Percentiles rank a stretch among this genome's conserved stretches.
Conservation (phyloP, 2,888 invertebrate genomes). For the Dasypolia templi region DNA sequence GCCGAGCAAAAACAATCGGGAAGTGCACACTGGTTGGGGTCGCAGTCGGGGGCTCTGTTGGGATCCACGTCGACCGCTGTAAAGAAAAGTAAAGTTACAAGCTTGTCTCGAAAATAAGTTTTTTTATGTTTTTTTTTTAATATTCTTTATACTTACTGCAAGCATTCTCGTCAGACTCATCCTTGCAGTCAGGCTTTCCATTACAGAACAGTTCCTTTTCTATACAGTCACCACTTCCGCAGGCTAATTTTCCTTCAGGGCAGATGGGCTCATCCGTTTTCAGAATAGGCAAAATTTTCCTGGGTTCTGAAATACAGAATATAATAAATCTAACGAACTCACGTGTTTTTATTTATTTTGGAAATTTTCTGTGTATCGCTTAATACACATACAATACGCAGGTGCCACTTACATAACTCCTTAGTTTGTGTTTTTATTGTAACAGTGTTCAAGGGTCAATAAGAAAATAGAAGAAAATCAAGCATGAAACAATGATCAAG, state of each 20-base stretch:
- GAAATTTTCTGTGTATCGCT: conserved; percentile 32
- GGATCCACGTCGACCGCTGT: conserved; percentile 97
- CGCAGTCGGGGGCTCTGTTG: conserved; percentile 97
- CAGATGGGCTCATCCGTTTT: conserved; percentile 98
- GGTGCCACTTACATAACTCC: conserved; percentile 68
- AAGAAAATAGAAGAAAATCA: conserved; percentile 74
- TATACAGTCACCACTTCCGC: conserved; percentile 97
- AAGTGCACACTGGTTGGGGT: conserved; percentile 95
- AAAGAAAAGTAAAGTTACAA: conserved; percentile 66
- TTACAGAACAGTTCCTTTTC: conserved; percentile 98
- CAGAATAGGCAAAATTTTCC: conserved; percentile 96
- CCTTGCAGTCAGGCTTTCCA: conserved; percentile 97
- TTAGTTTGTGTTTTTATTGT: conserved; percentile 76
- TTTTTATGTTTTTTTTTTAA: not conserved
- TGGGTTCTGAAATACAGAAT: conserved; percentile 93
- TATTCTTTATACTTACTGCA: conserved; percentile 94
- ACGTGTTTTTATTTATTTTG: conserved; percentile 15
- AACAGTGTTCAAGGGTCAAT: conserved; percentile 75
- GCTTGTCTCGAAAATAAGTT: not conserved
- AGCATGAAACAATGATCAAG: conserved; percentile 79
- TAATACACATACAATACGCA: conserved; percentile 67
- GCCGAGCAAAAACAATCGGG: conserved; percentile 98
- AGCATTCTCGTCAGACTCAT: conserved; percentile 98
- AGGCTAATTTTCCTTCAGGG: conserved; percentile 96
- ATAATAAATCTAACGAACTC: conserved; percentile 37